Evolutionary conservation across 2,888 invertebrate species (phyloP).

Genomic region (Cerastis rubricosa): DNA sequence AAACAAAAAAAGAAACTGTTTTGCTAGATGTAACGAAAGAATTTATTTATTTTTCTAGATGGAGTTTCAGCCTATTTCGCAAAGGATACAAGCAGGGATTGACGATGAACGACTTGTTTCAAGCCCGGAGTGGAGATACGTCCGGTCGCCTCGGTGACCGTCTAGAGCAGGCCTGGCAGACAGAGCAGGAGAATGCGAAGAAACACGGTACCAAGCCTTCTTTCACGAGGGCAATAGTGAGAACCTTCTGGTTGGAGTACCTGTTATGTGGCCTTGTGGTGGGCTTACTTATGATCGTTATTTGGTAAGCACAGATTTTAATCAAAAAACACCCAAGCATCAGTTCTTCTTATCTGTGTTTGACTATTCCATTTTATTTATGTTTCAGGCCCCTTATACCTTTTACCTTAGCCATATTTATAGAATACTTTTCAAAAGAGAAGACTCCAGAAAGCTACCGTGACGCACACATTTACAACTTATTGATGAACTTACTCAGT

Average conservation of each 20-base stretch:
- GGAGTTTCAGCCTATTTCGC: constrained; percentile 85
- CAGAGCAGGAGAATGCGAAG: constrained; percentile 83
- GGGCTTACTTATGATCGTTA: constrained; percentile 45
- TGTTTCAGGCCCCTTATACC: constrained; percentile 91
- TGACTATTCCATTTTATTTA: background rate
- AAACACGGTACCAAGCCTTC: constrained; percentile 84
- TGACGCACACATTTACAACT: constrained; percentile 93
- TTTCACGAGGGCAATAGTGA: constrained; percentile 87
- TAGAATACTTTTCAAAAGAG: constrained; percentile 91
- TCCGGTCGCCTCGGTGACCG: constrained; percentile 91
- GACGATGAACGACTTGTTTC: constrained; percentile 90
- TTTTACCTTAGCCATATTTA: constrained; percentile 91
- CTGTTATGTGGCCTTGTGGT: constrained; percentile 87
- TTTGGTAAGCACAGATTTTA: constrained; percentile 47
- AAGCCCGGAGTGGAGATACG: constrained; percentile 87
- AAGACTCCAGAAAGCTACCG: constrained; percentile 84
- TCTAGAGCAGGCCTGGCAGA: constrained; percentile 91
- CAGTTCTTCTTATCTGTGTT: background rate
- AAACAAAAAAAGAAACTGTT: background rate
- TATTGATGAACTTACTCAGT: constrained; percentile 90
- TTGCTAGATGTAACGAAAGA: background rate
- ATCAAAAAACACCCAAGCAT: background rate
- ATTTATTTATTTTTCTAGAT: constrained; percentile 60
- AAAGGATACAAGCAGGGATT: constrained; percentile 90
- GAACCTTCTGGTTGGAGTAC: constrained; percentile 88